phyloP scores from a whole-genome alignment of 2,888 invertebrate genomes.

The Netelia inedita region DNA sequence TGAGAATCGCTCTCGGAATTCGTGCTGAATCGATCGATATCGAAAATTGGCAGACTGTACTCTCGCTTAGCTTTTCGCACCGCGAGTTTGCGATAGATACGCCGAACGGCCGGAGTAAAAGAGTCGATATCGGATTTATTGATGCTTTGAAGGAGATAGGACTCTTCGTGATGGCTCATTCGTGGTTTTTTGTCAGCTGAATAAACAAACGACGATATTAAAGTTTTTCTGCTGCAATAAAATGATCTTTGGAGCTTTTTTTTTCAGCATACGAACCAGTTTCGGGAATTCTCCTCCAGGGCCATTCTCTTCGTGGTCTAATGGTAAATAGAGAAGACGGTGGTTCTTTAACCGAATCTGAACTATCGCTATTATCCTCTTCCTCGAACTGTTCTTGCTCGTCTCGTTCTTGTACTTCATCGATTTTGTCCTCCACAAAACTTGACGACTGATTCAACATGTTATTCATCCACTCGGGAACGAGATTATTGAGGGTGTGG shows the following conservation, averaged over 20 bases:
- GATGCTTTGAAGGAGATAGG: slow-evolving; percentile 83
- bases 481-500: slow-evolving; percentile 75
- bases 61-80: slow-evolving; percentile 87
- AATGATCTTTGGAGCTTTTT: slow-evolving; percentile 14
- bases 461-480: slow-evolving; percentile 76
- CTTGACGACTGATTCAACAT: slow-evolving; percentile 62
- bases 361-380: slow-evolving; percentile 73
- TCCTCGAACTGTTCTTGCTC: slow-evolving; percentile 78
- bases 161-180: slow-evolving; percentile 86
- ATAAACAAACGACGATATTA: background rate
- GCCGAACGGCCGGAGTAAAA: slow-evolving; percentile 81
- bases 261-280: slow-evolving; percentile 57
- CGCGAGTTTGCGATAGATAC: slow-evolving; percentile 87
- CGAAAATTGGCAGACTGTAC: slow-evolving; percentile 86
- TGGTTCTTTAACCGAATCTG: slow-evolving; percentile 72
- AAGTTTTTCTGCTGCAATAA: slow-evolving; percentile 4
- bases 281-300: slow-evolving; percentile 83
- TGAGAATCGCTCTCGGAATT: slow-evolving; percentile 56
- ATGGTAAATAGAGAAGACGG: slow-evolving; percentile 82
- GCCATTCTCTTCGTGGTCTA: slow-evolving; percentile 83
- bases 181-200: slow-evolving; percentile 77
- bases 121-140: slow-evolving; percentile 76
- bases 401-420: slow-evolving; percentile 82
- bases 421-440: slow-evolving; percentile 63
- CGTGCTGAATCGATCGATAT: slow-evolving; percentile 85